Conservation (phyloP, 1,140 invertebrate genomes). For the Aphaenogaster ashmeadi region DNA sequence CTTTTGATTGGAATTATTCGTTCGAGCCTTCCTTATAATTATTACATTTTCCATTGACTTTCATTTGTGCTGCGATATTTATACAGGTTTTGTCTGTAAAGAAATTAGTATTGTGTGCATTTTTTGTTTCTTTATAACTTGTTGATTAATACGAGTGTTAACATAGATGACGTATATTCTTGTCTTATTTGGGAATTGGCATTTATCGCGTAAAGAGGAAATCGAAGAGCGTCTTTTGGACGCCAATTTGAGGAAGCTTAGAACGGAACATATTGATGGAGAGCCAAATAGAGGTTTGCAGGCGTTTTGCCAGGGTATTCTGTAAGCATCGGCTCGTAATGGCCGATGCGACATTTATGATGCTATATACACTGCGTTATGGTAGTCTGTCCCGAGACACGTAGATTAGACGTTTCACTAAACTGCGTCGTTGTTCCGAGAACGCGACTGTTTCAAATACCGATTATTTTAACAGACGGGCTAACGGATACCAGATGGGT, state of each 20-base stretch:
- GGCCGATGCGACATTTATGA: constrained; percentile 59
- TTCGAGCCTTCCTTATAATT: background rate
- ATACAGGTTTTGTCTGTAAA: background rate
- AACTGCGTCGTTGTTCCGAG: constrained; percentile 37
- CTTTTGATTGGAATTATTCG: background rate
- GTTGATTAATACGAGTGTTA: background rate
- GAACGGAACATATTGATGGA: constrained; percentile 43
- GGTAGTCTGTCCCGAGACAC: background rate
- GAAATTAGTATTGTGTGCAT: background rate
- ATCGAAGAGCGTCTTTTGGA: background rate
- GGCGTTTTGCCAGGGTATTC: constrained; percentile 32
- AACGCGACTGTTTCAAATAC: constrained; percentile 40
- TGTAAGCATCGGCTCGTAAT: constrained; percentile 38
- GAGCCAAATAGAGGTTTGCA: constrained; percentile 14
- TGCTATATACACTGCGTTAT: constrained; percentile 10
- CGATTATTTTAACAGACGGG: constrained; percentile 52
- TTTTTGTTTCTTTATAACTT: background rate
- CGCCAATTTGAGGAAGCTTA: constrained; percentile 14
- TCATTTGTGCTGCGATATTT: background rate
- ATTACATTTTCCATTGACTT: background rate
- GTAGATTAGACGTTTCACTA: constrained; percentile 38
- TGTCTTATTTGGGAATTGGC: constrained; percentile 9
- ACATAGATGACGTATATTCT: background rate
- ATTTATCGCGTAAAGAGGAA: constrained; percentile 18
- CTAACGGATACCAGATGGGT: constrained; percentile 29